phyloP scores from a whole-genome alignment of 2,888 invertebrate species.

The Uloborus plumipes region DNA sequence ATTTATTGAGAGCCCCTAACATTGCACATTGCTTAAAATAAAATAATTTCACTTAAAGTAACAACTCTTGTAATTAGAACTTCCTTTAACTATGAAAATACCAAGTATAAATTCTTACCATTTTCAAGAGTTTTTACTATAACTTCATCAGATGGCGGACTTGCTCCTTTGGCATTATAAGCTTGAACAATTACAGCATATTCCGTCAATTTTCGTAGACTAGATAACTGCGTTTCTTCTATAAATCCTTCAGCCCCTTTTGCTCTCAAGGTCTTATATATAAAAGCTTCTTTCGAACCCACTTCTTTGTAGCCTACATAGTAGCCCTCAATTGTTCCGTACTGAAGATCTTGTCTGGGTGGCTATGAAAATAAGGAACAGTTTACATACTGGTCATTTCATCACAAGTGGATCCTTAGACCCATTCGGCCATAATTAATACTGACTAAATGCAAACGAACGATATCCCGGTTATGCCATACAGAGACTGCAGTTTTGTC shows the following conservation, averaged over 20 bases:
- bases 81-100: no score
- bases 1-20: no score
- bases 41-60: no score
- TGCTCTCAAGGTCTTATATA: constrained; percentile 69
- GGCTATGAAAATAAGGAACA: constrained; percentile 67
- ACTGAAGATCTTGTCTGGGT: constrained; percentile 69
- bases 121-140: constrained; percentile 71
- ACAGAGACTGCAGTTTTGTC: no score
- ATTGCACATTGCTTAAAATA: no score
- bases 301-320: constrained; percentile 71
- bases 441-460: no score
- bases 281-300: constrained; percentile 69
- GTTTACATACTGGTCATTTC: no score
- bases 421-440: no score
- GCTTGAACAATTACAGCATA: constrained; percentile 71
- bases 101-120: constrained; percentile 67
- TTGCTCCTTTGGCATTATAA: constrained; percentile 71
- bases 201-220: constrained; percentile 71
- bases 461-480: no score
- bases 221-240: constrained; percentile 67
- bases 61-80: no score
- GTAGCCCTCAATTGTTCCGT: constrained; percentile 71
- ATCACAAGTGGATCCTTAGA: no score
- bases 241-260: constrained; percentile 48
- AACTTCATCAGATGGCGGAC: constrained; percentile 70